Conservation (phyloP, 1,140 invertebrate genomes). For the Augochlora pura region DNA sequence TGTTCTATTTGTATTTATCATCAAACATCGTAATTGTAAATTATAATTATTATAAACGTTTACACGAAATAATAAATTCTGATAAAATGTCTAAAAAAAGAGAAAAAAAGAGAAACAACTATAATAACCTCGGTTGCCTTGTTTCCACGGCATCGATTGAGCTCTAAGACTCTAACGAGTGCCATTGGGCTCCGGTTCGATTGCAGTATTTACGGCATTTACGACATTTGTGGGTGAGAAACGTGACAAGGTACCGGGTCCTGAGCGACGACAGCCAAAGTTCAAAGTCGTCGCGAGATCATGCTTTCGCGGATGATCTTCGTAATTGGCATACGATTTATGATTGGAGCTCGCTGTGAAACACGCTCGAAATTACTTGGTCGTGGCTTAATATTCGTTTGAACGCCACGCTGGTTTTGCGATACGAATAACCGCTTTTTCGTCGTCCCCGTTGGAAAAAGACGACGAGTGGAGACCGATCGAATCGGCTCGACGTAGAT, state of each 20-base stretch:
- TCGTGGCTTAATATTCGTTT: too few relatives aligned
- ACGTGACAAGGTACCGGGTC: not conserved
- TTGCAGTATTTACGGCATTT: not conserved
- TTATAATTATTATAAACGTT: conserved; percentile 81
- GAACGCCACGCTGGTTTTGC: too few relatives aligned
- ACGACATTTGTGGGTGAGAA: not conserved
- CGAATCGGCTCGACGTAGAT: too few relatives aligned
- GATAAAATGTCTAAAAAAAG: conserved; percentile 78
- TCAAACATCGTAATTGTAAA: conserved; percentile 81
- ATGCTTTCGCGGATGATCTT: too few relatives aligned
- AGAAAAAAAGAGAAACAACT: conserved; percentile 7
- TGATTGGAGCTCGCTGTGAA: too few relatives aligned
- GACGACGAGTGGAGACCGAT: too few relatives aligned
- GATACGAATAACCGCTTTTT: too few relatives aligned
- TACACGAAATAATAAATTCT: conserved; percentile 81
- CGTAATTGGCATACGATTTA: too few relatives aligned
- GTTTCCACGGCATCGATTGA: conserved; percentile 36
- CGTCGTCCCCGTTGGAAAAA: too few relatives aligned
- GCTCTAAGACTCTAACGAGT: not conserved
- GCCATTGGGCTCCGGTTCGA: not conserved
- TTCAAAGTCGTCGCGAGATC: not conserved
- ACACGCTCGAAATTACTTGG: too few relatives aligned
- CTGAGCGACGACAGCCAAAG: not conserved
- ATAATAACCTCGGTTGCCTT: conserved; percentile 56
- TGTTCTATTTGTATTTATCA: conserved; percentile 81